Evolutionary conservation across 2,888 invertebrate species (phyloP).

Genomic region (Mythimna lalbum): DNA sequence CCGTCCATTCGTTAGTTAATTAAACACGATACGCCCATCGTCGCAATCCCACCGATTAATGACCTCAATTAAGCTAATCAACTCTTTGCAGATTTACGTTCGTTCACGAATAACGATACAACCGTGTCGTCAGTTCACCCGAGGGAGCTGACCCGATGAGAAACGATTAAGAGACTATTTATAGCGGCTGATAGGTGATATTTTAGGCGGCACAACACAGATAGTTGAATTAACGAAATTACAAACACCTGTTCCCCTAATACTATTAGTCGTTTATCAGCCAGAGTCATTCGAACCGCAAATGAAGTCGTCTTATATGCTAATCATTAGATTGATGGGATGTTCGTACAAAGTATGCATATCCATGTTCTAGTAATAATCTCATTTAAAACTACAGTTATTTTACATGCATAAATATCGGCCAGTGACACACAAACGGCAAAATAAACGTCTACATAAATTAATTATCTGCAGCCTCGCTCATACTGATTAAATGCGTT

Average conservation of each 20-base stretch:
- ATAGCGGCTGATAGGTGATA: constrained; percentile 59
- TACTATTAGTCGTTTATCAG: constrained; percentile 42
- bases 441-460: constrained; percentile 55
- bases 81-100: constrained; percentile 84
- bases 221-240: constrained; percentile 53
- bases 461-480: constrained; percentile 45
- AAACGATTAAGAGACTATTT: constrained; percentile 70
- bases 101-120: constrained; percentile 61
- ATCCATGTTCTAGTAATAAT: constrained; percentile 39
- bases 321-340: constrained; percentile 59
- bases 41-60: constrained; percentile 85
- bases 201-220: constrained; percentile 49
- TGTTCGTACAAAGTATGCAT: constrained; percentile 36
- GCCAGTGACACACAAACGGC: constrained; percentile 45
- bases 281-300: constrained; percentile 28
- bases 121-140: constrained; percentile 43
- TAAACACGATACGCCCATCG: constrained; percentile 87
- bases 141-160: constrained; percentile 65
- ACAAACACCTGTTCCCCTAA: constrained; percentile 56
- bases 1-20: constrained; percentile 88
- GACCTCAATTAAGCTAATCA: constrained; percentile 88
- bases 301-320: constrained; percentile 55
- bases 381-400: constrained; percentile 53
- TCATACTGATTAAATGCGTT: constrained; percentile 41
- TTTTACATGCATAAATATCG: constrained; percentile 49